A percentile compares a stretch with the other conserved stretches of the same genome.
phyloP scores from a whole-genome alignment of 2,797 vertebrate genomes.

The Pelochelys cantorii region DNA sequence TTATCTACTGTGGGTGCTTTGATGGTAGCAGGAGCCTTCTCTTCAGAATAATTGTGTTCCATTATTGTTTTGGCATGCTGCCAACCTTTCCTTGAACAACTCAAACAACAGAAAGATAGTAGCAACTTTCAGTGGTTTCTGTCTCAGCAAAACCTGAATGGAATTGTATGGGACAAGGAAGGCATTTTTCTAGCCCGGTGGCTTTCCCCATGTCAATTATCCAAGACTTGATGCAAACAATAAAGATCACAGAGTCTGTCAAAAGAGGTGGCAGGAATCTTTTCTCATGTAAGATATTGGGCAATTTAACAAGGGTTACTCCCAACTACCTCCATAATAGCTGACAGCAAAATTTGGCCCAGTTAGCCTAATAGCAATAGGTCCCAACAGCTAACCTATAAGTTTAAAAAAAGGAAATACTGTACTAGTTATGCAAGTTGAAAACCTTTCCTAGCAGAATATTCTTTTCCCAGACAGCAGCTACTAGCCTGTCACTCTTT shows the following conservation, averaged over 20 bases:
- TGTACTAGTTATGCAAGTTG: accelerated
- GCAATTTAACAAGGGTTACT: neutral
- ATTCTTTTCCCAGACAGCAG: neutral
- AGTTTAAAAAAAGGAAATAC: neutral
- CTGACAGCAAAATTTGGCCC: neutral
- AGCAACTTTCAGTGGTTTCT: neutral
- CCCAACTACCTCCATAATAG: neutral
- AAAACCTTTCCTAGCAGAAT: neutral
- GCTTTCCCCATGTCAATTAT: neutral
- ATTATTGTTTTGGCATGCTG: conserved; percentile 6
- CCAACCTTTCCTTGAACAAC: conserved; percentile 13
- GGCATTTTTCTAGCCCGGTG: neutral
- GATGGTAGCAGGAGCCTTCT: accelerated
- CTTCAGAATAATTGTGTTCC: conserved; percentile 14
- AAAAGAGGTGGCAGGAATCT: neutral
- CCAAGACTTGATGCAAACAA: neutral
- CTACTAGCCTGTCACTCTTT: neutral
- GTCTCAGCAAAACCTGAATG: neutral
- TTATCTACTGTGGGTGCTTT: neutral
- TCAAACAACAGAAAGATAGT: conserved; percentile 18
- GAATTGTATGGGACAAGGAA: conserved; percentile 21
- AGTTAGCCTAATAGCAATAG: neutral
- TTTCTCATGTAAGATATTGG: accelerated
- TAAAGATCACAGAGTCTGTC: neutral
- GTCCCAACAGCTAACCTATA: neutral